Evolutionary conservation across 2,797 vertebrate genomes (phyloP), one percentile per base, ranked within the genome.

Genomic region (Diplodus puntazzo): DNA sequence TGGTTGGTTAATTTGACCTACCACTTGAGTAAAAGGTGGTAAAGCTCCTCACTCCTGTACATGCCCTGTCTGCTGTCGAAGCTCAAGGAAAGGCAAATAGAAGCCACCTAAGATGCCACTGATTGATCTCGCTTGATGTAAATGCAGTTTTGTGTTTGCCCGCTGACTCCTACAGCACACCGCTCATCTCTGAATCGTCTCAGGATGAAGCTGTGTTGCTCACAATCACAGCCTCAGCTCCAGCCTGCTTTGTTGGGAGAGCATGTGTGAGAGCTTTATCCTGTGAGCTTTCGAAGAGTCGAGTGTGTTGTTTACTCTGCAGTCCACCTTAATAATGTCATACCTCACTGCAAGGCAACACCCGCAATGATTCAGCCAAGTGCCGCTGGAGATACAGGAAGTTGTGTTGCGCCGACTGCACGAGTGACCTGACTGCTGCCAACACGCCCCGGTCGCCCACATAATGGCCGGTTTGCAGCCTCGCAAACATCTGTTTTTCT

Each of bases 401-500:
- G 55, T 5, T 73, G 42, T 75, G 42, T 27, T 11, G 49, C 1
- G 1, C 30, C 57, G 48, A 46, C 8, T 55, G 49, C 61, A 48
- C 25, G 2, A 42, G 73, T 39, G 43, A 83, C 81, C 69, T 10
- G 75, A 34, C 78, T 69, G 82, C 81, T 81, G 77, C 72, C 78
- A 69, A 59, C 71, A 58, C 61, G 57, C 73, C 82, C 34, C 45
- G 46, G 88, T 75, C 61, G 43, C 58, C 64, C 27, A 52, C 57
- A 83, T 73, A 87, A 73, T 81, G 87, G 82, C 75, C 66, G 46
- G 79, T 89, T 83, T 87, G 85, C 82, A 85, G 53, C 34, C 70
- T 78, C n/a, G 18, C 50, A 75, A 89, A 90, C 85, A 92, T 94
- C 85, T 86, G 86, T 84, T 83, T 82, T 62, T 68, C 78, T 61